Evolutionary conservation across 2,797 vertebrate genomes (phyloP).

Genomic region (Apogon talboti): DNA sequence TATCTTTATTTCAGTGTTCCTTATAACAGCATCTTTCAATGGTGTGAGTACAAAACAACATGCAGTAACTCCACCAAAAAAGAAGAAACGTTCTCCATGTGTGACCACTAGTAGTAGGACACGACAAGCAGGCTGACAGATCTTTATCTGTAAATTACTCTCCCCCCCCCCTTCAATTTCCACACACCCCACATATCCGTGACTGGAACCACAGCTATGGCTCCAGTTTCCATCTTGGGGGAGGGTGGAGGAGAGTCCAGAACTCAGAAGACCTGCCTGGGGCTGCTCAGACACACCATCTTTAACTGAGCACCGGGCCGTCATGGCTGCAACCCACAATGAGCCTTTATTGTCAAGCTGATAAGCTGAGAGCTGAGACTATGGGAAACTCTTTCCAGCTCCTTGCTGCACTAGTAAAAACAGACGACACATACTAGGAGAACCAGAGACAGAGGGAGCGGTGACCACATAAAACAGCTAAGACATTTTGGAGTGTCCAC

Average conservation of each 20-base stretch:
- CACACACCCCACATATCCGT: slow-evolving; percentile 54
- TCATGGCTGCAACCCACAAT: slow-evolving; percentile 62
- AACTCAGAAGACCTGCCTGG: slow-evolving; percentile 42
- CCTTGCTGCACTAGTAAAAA: slow-evolving; percentile 43
- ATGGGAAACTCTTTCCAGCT: slow-evolving; percentile 62
- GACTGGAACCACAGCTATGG: slow-evolving; percentile 63
- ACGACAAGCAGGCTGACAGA: slow-evolving; percentile 60
- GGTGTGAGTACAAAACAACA: too few species aligned
- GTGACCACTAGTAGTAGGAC: slow-evolving; percentile 43
- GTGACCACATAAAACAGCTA: slow-evolving; percentile 44
- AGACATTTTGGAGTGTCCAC: slow-evolving; percentile 41
- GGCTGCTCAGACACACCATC: slow-evolving; percentile 41
- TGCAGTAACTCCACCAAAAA: background rate
- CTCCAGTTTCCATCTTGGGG: slow-evolving; percentile 64
- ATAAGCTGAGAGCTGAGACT: slow-evolving; percentile 57
- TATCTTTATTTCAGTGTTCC: slow-evolving; percentile 16
- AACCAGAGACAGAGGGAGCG: slow-evolving; percentile 34
- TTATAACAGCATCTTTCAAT: too few species aligned
- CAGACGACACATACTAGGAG: slow-evolving; percentile 27
- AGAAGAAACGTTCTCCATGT: slow-evolving; percentile 31
- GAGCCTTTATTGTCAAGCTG: slow-evolving; percentile 63
- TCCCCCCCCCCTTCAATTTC: slow-evolving; percentile 25
- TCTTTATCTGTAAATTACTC: slow-evolving; percentile 64
- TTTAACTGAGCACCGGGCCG: slow-evolving; percentile 26
- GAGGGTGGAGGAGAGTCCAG: slow-evolving; percentile 45